Evolutionary conservation across 1,140 invertebrate species (phyloP).

Genomic region (Drosophila asahinai): DNA sequence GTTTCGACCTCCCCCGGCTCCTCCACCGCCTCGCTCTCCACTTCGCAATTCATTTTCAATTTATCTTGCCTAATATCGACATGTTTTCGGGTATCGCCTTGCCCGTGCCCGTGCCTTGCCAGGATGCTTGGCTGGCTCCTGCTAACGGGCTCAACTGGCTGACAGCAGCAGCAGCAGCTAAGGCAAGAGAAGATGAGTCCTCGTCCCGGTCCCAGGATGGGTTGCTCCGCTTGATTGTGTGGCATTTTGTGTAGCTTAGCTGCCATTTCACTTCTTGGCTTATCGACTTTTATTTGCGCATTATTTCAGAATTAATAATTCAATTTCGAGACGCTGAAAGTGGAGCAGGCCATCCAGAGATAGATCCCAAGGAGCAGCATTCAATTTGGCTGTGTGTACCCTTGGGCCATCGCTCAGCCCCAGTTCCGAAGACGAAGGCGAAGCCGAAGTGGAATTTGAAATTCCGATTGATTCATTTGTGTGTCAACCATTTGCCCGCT

Average conservation of each 20-base stretch:
- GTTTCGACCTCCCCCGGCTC: background rate
- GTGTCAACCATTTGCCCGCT: conserved; percentile 36
- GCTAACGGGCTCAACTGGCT: conserved; percentile 55
- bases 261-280: conserved; percentile 51
- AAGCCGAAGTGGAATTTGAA: conserved; percentile 20
- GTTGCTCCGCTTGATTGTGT: conserved; percentile 24
- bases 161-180: conserved; percentile 31
- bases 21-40: conserved; percentile 19
- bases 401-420: background rate
- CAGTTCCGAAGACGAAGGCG: background rate
- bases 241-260: conserved; percentile 40
- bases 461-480: conserved; percentile 65
- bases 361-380: conserved; percentile 4
- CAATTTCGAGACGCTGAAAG: conserved; percentile 50
- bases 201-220: conserved; percentile 6
- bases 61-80: conserved; percentile 83
- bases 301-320: conserved; percentile 61
- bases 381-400: conserved; percentile 12
- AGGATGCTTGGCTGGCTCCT: conserved; percentile 31
- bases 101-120: background rate
- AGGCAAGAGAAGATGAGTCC: conserved; percentile 16
- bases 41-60: conserved; percentile 80
- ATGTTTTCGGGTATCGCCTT: conserved; percentile 62
- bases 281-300: conserved; percentile 59
- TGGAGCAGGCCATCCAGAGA: conserved; percentile 23